These are phyloP conservation scores for Cryptotermes secundus DNA, from an alignment of 1,140 invertebrate genomes.

Conservation along the genomic window DNA sequence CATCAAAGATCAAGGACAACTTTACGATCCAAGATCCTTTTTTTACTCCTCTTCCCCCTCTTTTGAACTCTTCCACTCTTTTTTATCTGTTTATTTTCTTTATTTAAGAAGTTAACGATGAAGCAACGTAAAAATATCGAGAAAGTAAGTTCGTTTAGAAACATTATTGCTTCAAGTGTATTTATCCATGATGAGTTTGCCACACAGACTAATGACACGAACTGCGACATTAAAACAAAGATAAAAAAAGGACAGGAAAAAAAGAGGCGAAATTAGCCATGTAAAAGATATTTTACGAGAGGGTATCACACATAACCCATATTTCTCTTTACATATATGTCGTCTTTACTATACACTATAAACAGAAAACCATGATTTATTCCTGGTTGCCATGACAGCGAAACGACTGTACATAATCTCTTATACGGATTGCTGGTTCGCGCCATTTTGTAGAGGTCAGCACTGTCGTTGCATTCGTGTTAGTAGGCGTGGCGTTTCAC, in stretches of 20 bases:
- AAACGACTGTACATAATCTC: not conserved
- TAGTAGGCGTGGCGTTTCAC: not conserved
- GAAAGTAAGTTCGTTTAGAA: not conserved
- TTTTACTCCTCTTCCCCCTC: not conserved
- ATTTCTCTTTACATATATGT: not conserved
- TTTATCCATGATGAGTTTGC: not conserved
- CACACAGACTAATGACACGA: not conserved
- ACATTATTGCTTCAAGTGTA: not conserved
- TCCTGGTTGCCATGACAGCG: too few species aligned
- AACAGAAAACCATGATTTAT: not conserved
- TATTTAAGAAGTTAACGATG: not conserved
- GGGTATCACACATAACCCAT: not conserved
- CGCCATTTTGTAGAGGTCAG: not conserved
- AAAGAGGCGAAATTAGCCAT: not conserved
- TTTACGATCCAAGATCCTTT: constrained; percentile 17
- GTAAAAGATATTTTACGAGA: not conserved
- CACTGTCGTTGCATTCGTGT: not conserved
- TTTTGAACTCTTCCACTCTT: not conserved
- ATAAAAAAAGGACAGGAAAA: too few species aligned
- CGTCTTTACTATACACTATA: not conserved
- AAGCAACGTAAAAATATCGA: not conserved
- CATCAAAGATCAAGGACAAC: constrained; percentile 13
- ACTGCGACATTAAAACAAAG: not conserved
- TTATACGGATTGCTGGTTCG: not conserved
- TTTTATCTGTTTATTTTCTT: not conserved